Conservation (phyloP, 2,113 vertebrate genomes). For the Pedionomus torquatus region DNA sequence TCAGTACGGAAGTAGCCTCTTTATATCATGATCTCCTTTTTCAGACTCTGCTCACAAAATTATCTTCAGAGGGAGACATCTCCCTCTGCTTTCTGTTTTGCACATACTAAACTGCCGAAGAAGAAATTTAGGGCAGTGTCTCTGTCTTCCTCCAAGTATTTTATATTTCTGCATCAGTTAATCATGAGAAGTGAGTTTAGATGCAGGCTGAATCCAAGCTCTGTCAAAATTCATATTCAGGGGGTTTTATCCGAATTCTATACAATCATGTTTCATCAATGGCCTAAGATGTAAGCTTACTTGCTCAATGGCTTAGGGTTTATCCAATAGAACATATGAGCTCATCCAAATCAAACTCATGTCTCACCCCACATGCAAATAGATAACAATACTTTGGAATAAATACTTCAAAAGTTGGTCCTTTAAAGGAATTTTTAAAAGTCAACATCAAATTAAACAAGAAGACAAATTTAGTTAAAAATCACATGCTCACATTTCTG, state of each 20-base stretch:
- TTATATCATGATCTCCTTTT: constrained; percentile 41
- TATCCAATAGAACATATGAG: neutral
- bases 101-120: neutral
- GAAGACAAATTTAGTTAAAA: neutral
- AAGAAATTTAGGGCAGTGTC: neutral
- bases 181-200: neutral
- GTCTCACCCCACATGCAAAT: neutral
- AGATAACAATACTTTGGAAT: neutral
- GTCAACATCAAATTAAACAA: neutral
- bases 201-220: neutral
- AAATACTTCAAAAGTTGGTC: neutral
- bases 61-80: neutral
- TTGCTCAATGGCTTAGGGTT: neutral
- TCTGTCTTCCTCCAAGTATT: neutral
- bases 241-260: neutral
- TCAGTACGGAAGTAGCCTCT: neutral
- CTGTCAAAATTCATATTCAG: neutral
- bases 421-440: neutral
- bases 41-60: neutral
- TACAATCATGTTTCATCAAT: neutral
- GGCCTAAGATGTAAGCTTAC: neutral
- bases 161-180: neutral
- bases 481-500: neutral
- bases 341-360: neutral
- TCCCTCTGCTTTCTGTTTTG: constrained; percentile 18